Evolutionary conservation across 2,113 vertebrate species (phyloP).

Genomic region (Uria lomvia): DNA sequence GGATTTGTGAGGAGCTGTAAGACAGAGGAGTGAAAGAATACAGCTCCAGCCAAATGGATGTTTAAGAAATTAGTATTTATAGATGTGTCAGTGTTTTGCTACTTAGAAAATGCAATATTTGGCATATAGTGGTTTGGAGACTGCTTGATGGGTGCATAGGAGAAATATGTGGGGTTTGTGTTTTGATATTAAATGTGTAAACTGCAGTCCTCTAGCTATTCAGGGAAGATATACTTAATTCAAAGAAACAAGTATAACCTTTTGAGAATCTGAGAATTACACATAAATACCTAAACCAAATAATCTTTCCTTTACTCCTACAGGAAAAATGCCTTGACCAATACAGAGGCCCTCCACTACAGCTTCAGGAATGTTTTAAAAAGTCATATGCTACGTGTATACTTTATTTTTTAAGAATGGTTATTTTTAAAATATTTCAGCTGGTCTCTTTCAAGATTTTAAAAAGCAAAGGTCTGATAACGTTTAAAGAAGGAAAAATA

Average conservation of each 20-base stretch:
- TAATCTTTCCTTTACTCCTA: background rate
- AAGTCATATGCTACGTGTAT: background rate
- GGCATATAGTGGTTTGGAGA: background rate
- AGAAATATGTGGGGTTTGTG: background rate
- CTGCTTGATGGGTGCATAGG: background rate
- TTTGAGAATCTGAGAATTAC: background rate
- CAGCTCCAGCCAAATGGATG: background rate
- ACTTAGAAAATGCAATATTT: background rate
- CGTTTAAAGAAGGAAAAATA: background rate
- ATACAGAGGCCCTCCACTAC: background rate
- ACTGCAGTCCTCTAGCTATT: background rate
- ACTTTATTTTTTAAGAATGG: background rate
- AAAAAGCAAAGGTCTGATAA: background rate
- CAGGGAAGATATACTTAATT: background rate
- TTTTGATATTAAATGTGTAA: background rate
- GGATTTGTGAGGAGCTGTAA: background rate
- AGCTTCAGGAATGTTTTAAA: background rate
- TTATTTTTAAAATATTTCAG: background rate
- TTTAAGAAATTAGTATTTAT: background rate
- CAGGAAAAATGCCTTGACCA: background rate
- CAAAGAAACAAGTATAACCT: accelerated
- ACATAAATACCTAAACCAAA: background rate
- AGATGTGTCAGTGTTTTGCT: background rate
- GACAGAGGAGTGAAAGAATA: background rate
- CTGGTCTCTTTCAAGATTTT: background rate